Evolutionary conservation across 2,888 invertebrate species (phyloP), one percentile per base, ranked within the genome.

Genomic region (Polylopha cassiicola): DNA sequence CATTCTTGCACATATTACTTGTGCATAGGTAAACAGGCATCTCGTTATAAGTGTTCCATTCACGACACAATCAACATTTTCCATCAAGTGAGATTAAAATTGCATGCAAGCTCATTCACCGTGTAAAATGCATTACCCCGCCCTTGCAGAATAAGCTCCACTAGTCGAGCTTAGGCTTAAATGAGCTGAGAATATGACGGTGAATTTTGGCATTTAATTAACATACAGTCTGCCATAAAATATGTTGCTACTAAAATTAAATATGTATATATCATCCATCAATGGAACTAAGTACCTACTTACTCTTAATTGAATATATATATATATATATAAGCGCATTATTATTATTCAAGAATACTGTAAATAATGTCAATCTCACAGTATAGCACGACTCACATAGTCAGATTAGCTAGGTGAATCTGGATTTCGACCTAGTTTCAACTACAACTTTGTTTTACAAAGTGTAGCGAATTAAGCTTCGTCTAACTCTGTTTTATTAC

Each of bases 371-470:
- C n/a, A n/a, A n/a, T n/a, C n/a, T n/a, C n/a, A n/a, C n/a, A n/a
- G n/a, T n/a, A n/a, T n/a, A n/a, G n/a, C n/a, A n/a, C n/a, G n/a
- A n/a, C n/a, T n/a, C n/a, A n/a, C n/a, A n/a, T n/a, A n/a, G n/a
- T n/a, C 22, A 28, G 33, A 39, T 39, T 33, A 33, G 17, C 15
- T n/a, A n/a, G n/a, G n/a, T 14, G 18, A 33, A 28, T 30, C 38
- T 39, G 22, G 27, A 39, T 33, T 33, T 28, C 11, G 33, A 33
- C 32, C 33, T 33, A 39, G 27, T 39, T 39, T 1, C 22, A 21
- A 38, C 23, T 9, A 24, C 24, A n/a, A 39, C 33, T 28, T 33
- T 22, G 39, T 28, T 39, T 33, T 33, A 39, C 28, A 39, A 39
- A 33, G 33, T 28, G 22, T 9, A 28, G 21, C 21, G 22, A 39